Conservation (phyloP, 2,797 vertebrate genomes). For the Gambusia yucatana region DNA sequence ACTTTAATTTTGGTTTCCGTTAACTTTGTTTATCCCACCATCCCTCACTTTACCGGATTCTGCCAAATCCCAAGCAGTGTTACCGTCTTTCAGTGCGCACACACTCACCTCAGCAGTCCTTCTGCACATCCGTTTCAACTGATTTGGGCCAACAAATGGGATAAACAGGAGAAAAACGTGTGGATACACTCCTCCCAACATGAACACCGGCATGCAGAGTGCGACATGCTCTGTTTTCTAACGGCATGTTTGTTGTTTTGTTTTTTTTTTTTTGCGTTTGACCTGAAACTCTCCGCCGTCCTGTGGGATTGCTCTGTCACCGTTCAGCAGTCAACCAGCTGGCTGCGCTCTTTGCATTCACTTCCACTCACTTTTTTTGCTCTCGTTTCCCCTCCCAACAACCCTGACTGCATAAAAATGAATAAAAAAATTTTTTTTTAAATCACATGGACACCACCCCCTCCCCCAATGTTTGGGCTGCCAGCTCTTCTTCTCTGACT, state of each 20-base stretch:
- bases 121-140: neutral
- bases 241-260: conserved; percentile 73
- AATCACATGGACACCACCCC: conserved; percentile 21
- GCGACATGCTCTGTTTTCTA: conserved; percentile 65
- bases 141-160: conserved; percentile 19
- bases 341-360: conserved; percentile 52
- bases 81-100: conserved; percentile 5
- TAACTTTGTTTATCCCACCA: conserved; percentile 57
- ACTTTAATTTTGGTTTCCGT: conserved; percentile 58
- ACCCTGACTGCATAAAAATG: conserved; percentile 40
- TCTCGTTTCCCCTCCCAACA: conserved; percentile 22
- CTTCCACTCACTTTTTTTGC: neutral
- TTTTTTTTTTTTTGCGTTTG: conserved; percentile 52
- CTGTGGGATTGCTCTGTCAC: conserved; percentile 65
- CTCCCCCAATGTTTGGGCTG: conserved; percentile 46
- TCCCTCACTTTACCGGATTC: conserved; percentile 83
- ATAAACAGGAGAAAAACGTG: conserved; percentile 26
- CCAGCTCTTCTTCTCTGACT: conserved; percentile 66
- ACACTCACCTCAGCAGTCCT: conserved; percentile 16
- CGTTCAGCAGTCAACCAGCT: conserved; percentile 40
- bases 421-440: too few species aligned
- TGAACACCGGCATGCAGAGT: conserved; percentile 73
- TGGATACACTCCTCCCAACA: conserved; percentile 20
- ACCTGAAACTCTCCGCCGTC: conserved; percentile 56
- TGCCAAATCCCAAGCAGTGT: conserved; percentile 70